These are phyloP conservation scores for Apostichopus leukothele DNA, from an alignment of 53 echinoderm and acorn worm species.

Conservation along the genomic window DNA sequence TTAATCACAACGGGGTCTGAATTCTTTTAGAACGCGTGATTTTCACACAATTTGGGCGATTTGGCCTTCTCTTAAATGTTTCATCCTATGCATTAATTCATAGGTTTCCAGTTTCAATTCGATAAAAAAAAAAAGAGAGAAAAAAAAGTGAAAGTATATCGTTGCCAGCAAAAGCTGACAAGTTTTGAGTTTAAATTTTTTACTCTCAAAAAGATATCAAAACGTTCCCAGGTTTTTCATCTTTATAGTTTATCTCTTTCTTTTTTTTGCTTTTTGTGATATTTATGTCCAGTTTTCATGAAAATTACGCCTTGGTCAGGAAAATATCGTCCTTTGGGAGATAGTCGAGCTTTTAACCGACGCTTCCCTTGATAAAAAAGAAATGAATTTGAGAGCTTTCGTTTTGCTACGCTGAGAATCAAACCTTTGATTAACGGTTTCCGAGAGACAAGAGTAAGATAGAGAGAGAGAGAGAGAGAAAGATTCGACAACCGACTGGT, in stretches of 20 bases:
- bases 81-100: constrained; percentile 42
- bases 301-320: constrained; percentile 15
- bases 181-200: constrained; percentile 2
- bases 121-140: no score
- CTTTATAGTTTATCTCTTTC: neutral
- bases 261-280: neutral
- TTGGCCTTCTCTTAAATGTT: constrained; percentile 38
- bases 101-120: constrained; percentile 36
- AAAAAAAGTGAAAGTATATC: constrained; percentile 12
- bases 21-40: constrained; percentile 37
- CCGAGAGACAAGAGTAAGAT: neutral
- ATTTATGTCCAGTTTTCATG: neutral
- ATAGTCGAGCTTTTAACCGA: neutral
- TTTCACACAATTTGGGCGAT: constrained; percentile 41
- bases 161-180: constrained; percentile 13
- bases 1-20: constrained; percentile 34
- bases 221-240: neutral
- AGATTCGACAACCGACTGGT: no score
- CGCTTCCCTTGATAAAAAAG: constrained; percentile 7
- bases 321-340: constrained; percentile 3
- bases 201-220: constrained; percentile 26
- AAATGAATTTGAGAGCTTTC: neutral
- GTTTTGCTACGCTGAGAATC: constrained; percentile 5
- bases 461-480: no score
- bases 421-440: neutral